Base-by-base conservation (phyloP, 2,113 vertebrate species). In the Pyrgilauda ruficollis region DNA sequence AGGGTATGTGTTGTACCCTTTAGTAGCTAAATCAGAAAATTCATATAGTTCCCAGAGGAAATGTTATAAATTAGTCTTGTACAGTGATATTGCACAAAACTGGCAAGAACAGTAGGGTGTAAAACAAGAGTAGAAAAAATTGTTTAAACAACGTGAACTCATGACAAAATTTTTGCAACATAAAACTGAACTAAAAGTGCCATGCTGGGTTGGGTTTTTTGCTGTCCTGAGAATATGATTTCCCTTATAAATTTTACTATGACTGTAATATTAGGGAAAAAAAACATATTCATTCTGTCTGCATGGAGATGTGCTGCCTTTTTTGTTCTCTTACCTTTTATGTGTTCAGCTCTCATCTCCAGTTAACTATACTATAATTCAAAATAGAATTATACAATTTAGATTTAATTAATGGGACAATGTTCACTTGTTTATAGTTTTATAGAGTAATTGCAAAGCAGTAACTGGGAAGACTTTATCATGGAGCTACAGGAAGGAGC, bases 161-260 rank as follows among this genome's bases (percentile, higher is more conserved):
- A 21, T 62, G 76, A 20, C 9, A 84, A 67, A n/a, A 52, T 28
- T 52, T 67, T 5, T 28, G 30, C 31, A 67, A 23, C 13, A 33
- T 83, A 50, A 93, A 91, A 44, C 7, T 35, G 7, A 59, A 80
- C 22, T 37, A 68, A 59, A 77, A 87, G 22, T 56, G 33, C 5
- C 7, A 6, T 50, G 2, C 2, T 72, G 9, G 0, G 4, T 2
- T 63, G 8, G 0, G 7, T 13, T 75, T 92, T 70, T 68, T 87
- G 26, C 26, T 72, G 13, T 47, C 13, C 7, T 5, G 11, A 84
- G 13, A 43, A 33, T 37, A 78, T 52, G 8, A 44, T 66, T 87
- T 81, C 56, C 22, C 10, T 55, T 80, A 63, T 24, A 53, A 77
- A 62, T 81, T 55, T 47, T 59, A 30, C 7, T n/a, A 23, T 4